Evolutionary conservation across 2,888 invertebrate genomes (phyloP).

Genomic region (Rhagonycha fulva): DNA sequence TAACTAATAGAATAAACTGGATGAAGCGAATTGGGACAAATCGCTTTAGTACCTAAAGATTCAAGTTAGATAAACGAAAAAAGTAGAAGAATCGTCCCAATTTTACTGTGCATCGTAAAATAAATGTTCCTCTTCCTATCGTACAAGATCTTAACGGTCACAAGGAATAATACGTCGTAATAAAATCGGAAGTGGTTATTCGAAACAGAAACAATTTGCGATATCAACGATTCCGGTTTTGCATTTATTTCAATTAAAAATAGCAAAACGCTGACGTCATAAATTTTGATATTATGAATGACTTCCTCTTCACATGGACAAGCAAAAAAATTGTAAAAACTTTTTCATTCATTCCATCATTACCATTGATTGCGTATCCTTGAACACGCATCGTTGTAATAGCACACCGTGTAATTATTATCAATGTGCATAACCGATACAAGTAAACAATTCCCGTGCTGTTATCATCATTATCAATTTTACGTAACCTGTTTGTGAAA

Average conservation of each 20-base stretch:
- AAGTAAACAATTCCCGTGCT: background rate
- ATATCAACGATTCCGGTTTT: background rate
- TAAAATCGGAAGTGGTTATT: constrained; percentile 16
- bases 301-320: constrained; percentile 21
- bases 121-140: constrained; percentile 3
- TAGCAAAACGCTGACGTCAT: constrained; percentile 26
- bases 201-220: constrained; percentile 12
- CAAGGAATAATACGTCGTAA: constrained; percentile 1
- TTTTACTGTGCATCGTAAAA: constrained; percentile 13
- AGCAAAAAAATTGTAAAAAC: constrained; percentile 23
- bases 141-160: constrained; percentile 6
- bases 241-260: background rate
- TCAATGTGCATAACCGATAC: background rate
- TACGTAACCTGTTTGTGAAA: constrained; percentile 1
- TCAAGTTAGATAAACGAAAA: background rate
- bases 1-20: background rate
- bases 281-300: constrained; percentile 29
- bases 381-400: constrained; percentile 9
- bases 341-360: constrained; percentile 25
- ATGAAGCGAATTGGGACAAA: background rate
- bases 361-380: constrained; percentile 14
- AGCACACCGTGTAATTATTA: constrained; percentile 9
- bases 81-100: background rate
- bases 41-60: background rate
- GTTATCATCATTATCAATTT: constrained; percentile 2